phyloP scores from a whole-genome alignment of 2,797 vertebrate species.

The Acanthurus lineatus region DNA sequence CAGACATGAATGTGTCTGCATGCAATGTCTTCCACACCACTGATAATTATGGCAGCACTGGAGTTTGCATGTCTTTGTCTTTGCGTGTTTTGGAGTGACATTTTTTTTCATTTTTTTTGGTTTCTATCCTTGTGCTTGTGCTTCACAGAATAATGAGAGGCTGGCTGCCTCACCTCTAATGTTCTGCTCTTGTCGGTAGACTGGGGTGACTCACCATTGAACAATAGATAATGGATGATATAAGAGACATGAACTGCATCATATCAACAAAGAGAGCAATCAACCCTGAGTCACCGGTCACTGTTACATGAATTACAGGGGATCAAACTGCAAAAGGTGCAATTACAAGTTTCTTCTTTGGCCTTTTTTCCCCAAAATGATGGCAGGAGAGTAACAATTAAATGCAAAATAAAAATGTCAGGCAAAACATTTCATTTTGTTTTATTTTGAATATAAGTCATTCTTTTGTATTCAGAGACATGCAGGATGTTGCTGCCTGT shows the following conservation, averaged over 20 bases:
- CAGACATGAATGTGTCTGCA: slow-evolving; percentile 58
- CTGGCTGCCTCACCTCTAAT: slow-evolving; percentile 58
- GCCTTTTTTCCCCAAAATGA: neutral
- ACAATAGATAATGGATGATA: slow-evolving; percentile 54
- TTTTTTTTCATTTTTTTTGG: slow-evolving; percentile 7
- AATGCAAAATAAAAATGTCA: neutral
- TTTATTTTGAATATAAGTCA: neutral
- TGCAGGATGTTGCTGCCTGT: neutral
- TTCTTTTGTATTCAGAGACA: neutral
- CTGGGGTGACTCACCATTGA: slow-evolving; percentile 40
- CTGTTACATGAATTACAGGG: neutral
- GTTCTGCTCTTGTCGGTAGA: slow-evolving; percentile 50
- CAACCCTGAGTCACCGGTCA: neutral
- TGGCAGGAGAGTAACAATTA: neutral
- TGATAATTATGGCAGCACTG: slow-evolving; percentile 47
- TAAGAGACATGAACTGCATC: slow-evolving; percentile 31
- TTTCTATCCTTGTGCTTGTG: slow-evolving; percentile 52
- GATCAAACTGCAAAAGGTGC: neutral
- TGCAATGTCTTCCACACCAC: slow-evolving; percentile 51
- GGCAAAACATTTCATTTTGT: neutral
- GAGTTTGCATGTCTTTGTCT: slow-evolving; percentile 12
- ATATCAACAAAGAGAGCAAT: slow-evolving; percentile 30
- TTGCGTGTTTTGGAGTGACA: slow-evolving; percentile 24
- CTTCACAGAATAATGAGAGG: slow-evolving; percentile 74
- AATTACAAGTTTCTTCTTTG: neutral